phyloP scores from a whole-genome alignment of 2,888 invertebrate species.

The Druceiella hillmani region DNA sequence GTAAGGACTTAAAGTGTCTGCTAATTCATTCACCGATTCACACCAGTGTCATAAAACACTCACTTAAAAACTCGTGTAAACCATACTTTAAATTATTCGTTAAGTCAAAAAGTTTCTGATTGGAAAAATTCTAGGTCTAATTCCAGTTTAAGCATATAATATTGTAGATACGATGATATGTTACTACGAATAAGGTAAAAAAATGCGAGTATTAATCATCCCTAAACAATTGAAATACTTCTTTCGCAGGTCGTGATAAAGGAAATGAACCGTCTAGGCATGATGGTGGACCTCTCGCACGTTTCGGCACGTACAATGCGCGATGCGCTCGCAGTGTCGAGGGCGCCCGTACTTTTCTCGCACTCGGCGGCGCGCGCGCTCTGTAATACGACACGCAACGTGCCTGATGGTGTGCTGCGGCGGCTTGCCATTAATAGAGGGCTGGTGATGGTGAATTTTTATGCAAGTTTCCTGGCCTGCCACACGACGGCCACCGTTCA shows the following conservation, averaged over 20 bases:
- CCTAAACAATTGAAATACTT: conserved; percentile 1
- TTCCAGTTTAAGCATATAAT: too few species aligned
- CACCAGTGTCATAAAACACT: too few species aligned
- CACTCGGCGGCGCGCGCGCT: conserved; percentile 78
- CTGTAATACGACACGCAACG: conserved; percentile 77
- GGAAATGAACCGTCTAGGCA: conserved; percentile 86
- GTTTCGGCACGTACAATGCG: conserved; percentile 77
- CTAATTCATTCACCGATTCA: too few species aligned
- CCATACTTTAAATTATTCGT: too few species aligned
- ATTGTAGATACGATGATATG: too few species aligned
- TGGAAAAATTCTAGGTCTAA: too few species aligned
- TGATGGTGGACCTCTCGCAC: conserved; percentile 82
- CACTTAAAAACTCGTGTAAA: too few species aligned
- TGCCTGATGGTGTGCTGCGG: conserved; percentile 69
- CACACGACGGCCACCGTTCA: conserved; percentile 68
- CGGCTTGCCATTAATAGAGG: conserved; percentile 73
- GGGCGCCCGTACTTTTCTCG: conserved; percentile 81
- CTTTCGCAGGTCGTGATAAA: conserved; percentile 64
- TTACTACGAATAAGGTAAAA: too few species aligned
- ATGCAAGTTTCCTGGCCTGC: conserved; percentile 71
- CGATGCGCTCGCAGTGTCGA: conserved; percentile 68
- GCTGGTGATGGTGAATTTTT: conserved; percentile 84
- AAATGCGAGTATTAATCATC: too few species aligned
- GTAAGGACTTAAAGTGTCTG: too few species aligned
- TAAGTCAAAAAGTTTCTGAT: too few species aligned